Evolutionary conservation across 2,797 vertebrate species (phyloP), one percentile per base, ranked within the genome.

Genomic region (Scleropages formosus): DNA sequence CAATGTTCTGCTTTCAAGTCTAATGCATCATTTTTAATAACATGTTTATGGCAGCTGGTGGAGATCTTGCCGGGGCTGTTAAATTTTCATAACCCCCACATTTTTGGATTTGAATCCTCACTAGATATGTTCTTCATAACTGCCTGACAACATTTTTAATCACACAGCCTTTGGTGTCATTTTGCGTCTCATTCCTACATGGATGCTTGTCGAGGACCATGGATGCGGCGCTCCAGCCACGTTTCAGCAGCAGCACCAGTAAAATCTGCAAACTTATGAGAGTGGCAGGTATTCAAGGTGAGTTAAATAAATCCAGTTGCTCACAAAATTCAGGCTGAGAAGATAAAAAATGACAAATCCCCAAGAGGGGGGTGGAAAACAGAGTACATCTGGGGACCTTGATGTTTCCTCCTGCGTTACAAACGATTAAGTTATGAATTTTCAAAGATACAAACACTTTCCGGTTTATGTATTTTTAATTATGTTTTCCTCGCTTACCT

Each of bases 11-110:
- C 2, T 39, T 20, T 69, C 7, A n/a, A 49, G 20, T 26, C 66
- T 49, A 49, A 51, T n/a, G 22, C 44, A 49, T 69, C 18, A 68
- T 66, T 26, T 68, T 51, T 46, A 68, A 47, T 18, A 68, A 68
- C n/a, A 44, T 6, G 18, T 12, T 7, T 22, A 20, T 51, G 66
- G 13, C 46, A 51, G 20, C 44, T 22, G 11, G 47, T 51, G 66
- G 46, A 46, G 20, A 49, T 15, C n/a, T 49, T 3, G 46, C 13
- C 24, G 66, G 46, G 66, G 46, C 15, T 51, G 66, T 69, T 26
- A 51, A 69, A 69, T 69, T 69, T 69, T 69, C 46, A 51, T 49
- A 69, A 69, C 66, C 46, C 22, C n/a, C 11, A 62, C 31, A 39
- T 39, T 2, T 6, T 39, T 39, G 31, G 31, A 39, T 39, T 39